Percentiles rank a stretch among this genome's conserved stretches.
These are phyloP conservation scores for Pseudomyrmex concolor DNA, from an alignment of 1,140 invertebrate genomes.

Conservation along the genomic window DNA sequence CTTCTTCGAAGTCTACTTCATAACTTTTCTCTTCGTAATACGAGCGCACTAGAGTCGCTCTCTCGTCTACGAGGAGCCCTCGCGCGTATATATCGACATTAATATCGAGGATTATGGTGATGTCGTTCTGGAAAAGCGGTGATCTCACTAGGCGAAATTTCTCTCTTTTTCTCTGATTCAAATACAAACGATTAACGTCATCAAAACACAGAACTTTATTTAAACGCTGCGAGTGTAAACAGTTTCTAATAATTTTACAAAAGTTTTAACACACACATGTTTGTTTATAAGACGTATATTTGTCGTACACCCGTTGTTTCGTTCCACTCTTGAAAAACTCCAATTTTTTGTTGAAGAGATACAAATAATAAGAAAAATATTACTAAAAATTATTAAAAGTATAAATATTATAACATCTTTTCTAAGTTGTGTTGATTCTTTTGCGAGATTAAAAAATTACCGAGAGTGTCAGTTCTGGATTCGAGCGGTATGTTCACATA, in stretches of 20 bases:
- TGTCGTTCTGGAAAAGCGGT: background rate
- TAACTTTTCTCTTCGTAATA: constrained; percentile 56
- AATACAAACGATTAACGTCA: background rate
- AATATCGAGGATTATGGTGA: constrained; percentile 41
- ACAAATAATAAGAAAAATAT: too few relatives aligned
- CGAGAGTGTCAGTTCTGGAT: background rate
- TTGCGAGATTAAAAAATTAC: background rate
- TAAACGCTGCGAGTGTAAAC: background rate
- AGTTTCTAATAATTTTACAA: background rate
- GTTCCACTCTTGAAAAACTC: too few relatives aligned
- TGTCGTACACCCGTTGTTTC: too few relatives aligned
- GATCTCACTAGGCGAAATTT: background rate
- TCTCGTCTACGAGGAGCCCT: constrained; percentile 25
- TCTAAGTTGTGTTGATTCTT: background rate
- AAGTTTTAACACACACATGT: background rate
- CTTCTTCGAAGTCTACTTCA: constrained; percentile 60
- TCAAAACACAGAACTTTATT: background rate
- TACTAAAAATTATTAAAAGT: too few relatives aligned
- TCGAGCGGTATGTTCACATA: background rate
- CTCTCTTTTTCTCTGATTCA: background rate
- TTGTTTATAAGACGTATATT: constrained; percentile 15
- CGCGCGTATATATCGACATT: constrained; percentile 28
- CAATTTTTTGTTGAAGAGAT: too few relatives aligned
- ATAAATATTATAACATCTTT: background rate
- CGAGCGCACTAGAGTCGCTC: constrained; percentile 42